These are phyloP conservation scores for Tetrax tetrax DNA, from an alignment of 2,113 vertebrate species.

Conservation along the genomic window DNA sequence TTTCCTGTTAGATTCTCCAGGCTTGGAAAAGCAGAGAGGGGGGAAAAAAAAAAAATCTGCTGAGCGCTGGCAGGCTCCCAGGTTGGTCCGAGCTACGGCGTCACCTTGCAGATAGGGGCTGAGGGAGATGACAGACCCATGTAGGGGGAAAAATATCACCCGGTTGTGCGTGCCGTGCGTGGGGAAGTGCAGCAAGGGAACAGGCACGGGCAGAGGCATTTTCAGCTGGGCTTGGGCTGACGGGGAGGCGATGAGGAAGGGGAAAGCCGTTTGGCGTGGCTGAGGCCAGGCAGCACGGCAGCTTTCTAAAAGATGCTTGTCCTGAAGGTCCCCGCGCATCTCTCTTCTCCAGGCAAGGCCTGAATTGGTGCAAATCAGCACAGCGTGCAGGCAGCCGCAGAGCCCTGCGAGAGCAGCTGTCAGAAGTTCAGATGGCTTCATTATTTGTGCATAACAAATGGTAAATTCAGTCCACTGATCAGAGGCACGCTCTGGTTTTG, in stretches of 20 bases:
- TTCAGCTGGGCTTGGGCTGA: not conserved
- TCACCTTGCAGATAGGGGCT: not conserved
- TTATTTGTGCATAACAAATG: slow-evolving; percentile 6
- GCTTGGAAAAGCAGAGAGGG: not conserved
- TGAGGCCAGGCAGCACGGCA: not conserved
- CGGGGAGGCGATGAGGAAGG: not conserved
- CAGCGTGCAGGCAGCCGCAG: not conserved
- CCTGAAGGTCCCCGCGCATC: fast-evolving
- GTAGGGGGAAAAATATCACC: not conserved
- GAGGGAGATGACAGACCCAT: not conserved
- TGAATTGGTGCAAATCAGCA: not conserved
- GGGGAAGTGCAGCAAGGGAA: not conserved
- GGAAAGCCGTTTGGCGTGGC: fast-evolving
- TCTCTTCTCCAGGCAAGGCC: not conserved
- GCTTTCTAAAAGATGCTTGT: not conserved
- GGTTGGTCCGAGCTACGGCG: not conserved
- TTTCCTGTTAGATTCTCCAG: not conserved
- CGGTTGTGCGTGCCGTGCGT: not conserved
- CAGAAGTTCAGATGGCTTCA: not conserved
- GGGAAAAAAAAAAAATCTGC: not conserved
- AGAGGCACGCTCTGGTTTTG: not conserved
- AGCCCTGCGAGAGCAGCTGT: not conserved
- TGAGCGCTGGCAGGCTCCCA: not conserved
- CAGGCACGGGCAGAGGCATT: fast-evolving
- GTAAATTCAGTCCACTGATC: not conserved